Evolutionary conservation across 2,113 vertebrate genomes (phyloP), one percentile per base, ranked within the genome.

Genomic region (Trematomus loennbergii): DNA sequence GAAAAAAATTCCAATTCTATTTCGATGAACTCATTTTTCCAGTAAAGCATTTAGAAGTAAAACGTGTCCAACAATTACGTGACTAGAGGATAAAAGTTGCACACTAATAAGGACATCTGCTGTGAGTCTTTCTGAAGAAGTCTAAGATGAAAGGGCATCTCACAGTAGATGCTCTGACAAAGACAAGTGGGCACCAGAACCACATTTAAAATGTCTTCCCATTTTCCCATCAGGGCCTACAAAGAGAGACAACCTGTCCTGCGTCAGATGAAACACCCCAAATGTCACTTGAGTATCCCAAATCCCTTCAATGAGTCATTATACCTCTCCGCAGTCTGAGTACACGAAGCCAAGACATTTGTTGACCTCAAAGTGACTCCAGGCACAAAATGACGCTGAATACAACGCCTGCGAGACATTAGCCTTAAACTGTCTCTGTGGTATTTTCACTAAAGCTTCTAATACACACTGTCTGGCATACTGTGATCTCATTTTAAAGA

Each of bases 221-320:
- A 78, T 83, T 87, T 87, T 72, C 82, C 79, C 15, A 1, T 81
- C 78, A 85, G 67, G 45, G 43, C 63, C 45, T 7, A 84, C 72
- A 85, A 75, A 86, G 72, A 59, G 43, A 81, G 74, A 79, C 71
- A 75, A 80, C 67, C 82, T 46, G 63, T 79, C 73, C 70, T 67
- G 60, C 46, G 61, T 82, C 87, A 85, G 59, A 85, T 75, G 54
- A 88, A 90, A 85, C 68, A 68, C 81, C 48, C 33, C 13, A 83
- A 88, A 91, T 36, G 81, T 87, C 71, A 84, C 79, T 77, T 1
- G 55, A 86, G 79, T 67, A 77, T 85, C 73, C 82, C 17, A 70
- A 80, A 85, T 90, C 83, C 80, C 72, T 57, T 48, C 79, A 88
- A 72, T 77, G 73, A 90, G 75, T 87, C 84, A 78, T 87, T 91